phyloP scores from a whole-genome alignment of 2,888 invertebrate genomes.

The Cataglyphis cursor region DNA sequence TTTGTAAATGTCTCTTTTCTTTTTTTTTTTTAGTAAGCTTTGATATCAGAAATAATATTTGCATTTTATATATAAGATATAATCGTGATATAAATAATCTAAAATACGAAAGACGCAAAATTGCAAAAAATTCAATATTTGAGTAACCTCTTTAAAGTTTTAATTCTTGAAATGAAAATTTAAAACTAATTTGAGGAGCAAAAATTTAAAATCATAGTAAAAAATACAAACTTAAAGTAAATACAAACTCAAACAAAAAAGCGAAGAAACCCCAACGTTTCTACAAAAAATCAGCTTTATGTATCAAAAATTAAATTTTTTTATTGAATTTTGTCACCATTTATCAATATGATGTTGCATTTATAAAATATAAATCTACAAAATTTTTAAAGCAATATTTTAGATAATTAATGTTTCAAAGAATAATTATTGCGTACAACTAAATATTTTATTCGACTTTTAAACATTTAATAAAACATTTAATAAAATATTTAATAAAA shows the following conservation, averaged over 20 bases:
- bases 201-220: background rate
- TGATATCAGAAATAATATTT: background rate
- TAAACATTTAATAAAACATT: background rate
- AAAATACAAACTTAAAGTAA: background rate
- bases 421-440: background rate
- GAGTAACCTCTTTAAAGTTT: background rate
- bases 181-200: background rate
- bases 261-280: background rate
- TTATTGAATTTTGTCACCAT: background rate
- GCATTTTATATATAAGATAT: background rate
- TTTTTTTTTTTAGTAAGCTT: constrained; percentile 13
- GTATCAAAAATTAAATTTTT: background rate
- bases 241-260: background rate
- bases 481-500: background rate
- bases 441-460: background rate
- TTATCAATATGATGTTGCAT: background rate
- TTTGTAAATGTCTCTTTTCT: background rate
- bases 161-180: background rate
- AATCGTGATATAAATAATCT: background rate
- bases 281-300: background rate
- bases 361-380: background rate
- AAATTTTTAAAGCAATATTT: background rate
- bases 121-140: background rate
- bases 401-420: background rate
- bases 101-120: background rate